Evolutionary conservation across 2,797 vertebrate species (phyloP).

Genomic region (Gallinago solitaria): DNA sequence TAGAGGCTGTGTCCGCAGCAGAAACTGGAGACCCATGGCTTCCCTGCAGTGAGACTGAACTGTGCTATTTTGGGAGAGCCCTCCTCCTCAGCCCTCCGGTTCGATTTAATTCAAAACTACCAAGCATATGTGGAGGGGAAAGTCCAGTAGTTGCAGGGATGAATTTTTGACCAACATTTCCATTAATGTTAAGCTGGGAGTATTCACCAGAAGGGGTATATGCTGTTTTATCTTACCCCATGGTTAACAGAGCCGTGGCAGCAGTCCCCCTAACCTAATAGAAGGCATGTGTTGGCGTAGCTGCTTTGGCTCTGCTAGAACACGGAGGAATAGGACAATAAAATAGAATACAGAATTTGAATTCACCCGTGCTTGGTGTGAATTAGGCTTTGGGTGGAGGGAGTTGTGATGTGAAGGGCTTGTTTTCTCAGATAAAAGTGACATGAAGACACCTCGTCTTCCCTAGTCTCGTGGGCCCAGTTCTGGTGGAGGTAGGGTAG

Average conservation of each 20-base stretch:
- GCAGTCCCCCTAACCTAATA: not conserved
- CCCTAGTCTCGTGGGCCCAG: rapidly evolving
- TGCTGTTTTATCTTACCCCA: not conserved
- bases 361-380: not conserved
- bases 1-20: not conserved
- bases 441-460: not conserved
- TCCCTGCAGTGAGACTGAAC: not conserved
- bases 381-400: not conserved
- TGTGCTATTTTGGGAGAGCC: not conserved
- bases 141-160: not conserved
- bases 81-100: not conserved
- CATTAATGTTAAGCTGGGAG: not conserved
- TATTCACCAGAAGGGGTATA: not conserved
- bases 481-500: not conserved
- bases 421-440: rapidly evolving
- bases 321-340: not conserved
- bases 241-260: not conserved
- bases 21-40: not conserved
- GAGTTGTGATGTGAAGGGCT: not conserved
- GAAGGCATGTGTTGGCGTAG: not conserved
- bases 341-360: not conserved
- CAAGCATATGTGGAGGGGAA: not conserved
- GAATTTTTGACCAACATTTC: not conserved
- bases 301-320: not conserved
- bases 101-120: slow-evolving; percentile 7